Evolutionary conservation across 2,113 vertebrate species (phyloP).

Genomic region (Perognathus longimembris): DNA sequence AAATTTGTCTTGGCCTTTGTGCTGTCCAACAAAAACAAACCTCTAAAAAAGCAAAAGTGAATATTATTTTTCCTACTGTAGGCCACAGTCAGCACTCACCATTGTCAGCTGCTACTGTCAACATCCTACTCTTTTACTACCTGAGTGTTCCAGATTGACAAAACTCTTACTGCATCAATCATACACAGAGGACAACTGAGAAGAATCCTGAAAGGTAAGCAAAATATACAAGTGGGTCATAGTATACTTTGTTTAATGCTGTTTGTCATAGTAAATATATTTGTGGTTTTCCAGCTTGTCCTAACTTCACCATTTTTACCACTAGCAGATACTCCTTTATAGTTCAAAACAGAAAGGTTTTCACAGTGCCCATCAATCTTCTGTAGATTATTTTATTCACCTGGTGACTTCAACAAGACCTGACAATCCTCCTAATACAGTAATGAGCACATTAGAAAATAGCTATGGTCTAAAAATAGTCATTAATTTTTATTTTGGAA

Average conservation of each 20-base stretch:
- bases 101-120: slow-evolving; percentile 49
- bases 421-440: neutral
- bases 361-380: neutral
- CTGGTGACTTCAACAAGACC: neutral
- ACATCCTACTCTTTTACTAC: neutral
- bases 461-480: neutral
- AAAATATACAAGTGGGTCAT: neutral
- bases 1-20: slow-evolving; percentile 1
- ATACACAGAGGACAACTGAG: slow-evolving; percentile 6
- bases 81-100: neutral
- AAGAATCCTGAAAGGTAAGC: slow-evolving; percentile 52
- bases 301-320: neutral
- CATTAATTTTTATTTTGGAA: neutral
- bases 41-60: neutral
- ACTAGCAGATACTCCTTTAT: neutral
- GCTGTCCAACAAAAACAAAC: slow-evolving; percentile 36
- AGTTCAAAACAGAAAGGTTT: neutral
- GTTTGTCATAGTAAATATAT: slow-evolving; percentile 47
- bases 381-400: neutral
- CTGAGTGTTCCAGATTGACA: slow-evolving; percentile 2
- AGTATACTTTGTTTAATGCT: slow-evolving; percentile 18
- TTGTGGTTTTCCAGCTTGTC: slow-evolving; percentile 21
- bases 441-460: neutral
- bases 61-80: neutral
- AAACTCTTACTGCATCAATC: slow-evolving; percentile 25